Conservation (phyloP, 53 echinoderm and acorn worm species). For the Crossaster papposus region DNA sequence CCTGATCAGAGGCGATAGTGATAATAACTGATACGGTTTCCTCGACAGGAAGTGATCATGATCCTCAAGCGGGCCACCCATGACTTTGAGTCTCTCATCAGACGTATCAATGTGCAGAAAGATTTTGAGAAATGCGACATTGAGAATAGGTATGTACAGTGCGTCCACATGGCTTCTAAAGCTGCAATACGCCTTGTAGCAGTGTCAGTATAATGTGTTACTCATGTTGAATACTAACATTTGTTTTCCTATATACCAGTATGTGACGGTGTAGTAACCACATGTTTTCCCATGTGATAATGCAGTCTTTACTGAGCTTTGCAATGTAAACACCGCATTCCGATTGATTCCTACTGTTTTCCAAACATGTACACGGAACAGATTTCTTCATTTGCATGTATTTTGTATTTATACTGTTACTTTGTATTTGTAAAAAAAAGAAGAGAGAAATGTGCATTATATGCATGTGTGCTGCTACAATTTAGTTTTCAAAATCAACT, state of each 20-base stretch:
- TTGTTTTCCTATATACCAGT: background rate
- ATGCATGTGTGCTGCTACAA: background rate
- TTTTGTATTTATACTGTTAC: constrained; percentile 1
- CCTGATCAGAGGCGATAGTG: background rate
- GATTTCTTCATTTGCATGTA: too few relatives aligned
- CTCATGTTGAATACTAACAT: background rate
- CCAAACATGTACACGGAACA: too few relatives aligned
- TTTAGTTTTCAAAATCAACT: background rate
- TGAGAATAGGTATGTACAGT: constrained; percentile 89
- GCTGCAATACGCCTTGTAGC: background rate
- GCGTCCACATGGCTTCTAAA: constrained; percentile 29
- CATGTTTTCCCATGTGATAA: too few relatives aligned
- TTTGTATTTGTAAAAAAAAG: background rate
- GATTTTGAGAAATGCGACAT: constrained; percentile 95
- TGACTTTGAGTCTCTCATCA: constrained; percentile 97
- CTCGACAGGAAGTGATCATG: constrained; percentile 94
- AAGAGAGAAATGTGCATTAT: background rate
- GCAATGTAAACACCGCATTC: too few relatives aligned
- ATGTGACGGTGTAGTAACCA: background rate
- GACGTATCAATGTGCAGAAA: constrained; percentile 93
- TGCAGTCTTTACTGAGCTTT: too few relatives aligned
- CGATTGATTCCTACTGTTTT: too few relatives aligned
- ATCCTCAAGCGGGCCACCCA: constrained; percentile 93
- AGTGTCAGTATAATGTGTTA: background rate
- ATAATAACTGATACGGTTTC: background rate